Evolutionary conservation across 2,888 invertebrate species (phyloP), one percentile per base, ranked within the genome.

Genomic region (Mallateleia sp.): DNA sequence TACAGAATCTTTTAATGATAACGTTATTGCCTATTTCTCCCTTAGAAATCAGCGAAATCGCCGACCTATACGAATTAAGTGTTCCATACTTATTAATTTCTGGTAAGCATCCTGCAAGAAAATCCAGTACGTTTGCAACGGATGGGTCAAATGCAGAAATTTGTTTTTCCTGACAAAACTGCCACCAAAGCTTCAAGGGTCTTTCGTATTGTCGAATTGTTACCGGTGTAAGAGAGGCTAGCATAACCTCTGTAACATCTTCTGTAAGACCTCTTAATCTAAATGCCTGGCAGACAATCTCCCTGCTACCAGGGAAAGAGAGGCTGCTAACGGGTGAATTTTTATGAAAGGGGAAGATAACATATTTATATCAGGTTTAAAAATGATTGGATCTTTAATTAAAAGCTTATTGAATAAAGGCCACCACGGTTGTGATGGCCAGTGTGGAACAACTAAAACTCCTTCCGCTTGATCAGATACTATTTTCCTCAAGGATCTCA

Each of bases 321-420:
- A 18, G 8, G 24, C 32, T 25, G 18, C n/a, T 6, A 67, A 47
- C 9, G 72, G 79, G 45, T 79, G 71, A 2, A 15, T 18, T 45
- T 56, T 24, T 45, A 91, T 91, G 81, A 84, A 77, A 90, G 89
- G 75, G 54, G 90, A 91, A 34, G 86, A 79, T 14, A 91, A 74
- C 47, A 92, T 83, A 32, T 88, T 24, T 45, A 24, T 38, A 18
- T 71, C 42, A 20, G 92, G 91, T 71, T 64, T 45, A 7, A 20
- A n/a, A n/a, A 64, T 45, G 1, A 64, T 38, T 3, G 45, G 45
- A 25, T 45, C 45, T 45, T 24, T 28, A 28, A 28, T 28, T 28
- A 28, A 4, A 28, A n/a, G n/a, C n/a, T n/a, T n/a, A n/a, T n/a
- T 54, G 11, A 54, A 54, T 5, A 54, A 6, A 1, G 54, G 54